Conservation (phyloP, 1,140 invertebrate genomes). For the Apis laboriosa region DNA sequence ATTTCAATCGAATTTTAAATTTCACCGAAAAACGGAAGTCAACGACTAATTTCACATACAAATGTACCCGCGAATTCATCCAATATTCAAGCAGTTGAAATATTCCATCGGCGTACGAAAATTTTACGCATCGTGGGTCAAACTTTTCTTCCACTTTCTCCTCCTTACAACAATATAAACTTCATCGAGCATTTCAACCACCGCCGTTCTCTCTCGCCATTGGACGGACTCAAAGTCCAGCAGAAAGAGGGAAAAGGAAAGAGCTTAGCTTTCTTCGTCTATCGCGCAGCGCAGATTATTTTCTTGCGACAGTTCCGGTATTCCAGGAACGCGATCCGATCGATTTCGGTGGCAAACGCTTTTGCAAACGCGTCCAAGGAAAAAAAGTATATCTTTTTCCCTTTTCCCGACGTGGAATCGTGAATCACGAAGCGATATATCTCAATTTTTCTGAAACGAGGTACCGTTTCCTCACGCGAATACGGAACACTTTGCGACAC, state of each 20-base stretch:
- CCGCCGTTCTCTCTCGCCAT: neutral
- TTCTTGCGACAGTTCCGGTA: conserved; percentile 42
- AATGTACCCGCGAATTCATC: neutral
- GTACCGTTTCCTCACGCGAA: conserved; percentile 24
- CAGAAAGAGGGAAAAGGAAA: neutral
- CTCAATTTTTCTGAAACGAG: neutral
- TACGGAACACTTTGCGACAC: conserved; percentile 31
- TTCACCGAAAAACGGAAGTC: too few relatives aligned
- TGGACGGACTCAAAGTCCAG: too few relatives aligned
- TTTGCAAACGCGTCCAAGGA: neutral
- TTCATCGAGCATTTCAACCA: neutral
- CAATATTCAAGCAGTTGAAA: neutral
- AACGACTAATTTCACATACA: neutral
- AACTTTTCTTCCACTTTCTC: conserved; percentile 44
- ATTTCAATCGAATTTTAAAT: too few relatives aligned
- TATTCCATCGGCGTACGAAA: conserved; percentile 23
- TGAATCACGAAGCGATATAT: conserved; percentile 18
- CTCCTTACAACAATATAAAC: conserved; percentile 21
- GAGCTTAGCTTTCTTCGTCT: conserved; percentile 8
- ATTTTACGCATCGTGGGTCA: conserved; percentile 38
- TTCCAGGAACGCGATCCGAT: conserved; percentile 25
- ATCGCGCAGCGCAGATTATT: neutral
- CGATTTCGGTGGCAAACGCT: conserved; percentile 18
- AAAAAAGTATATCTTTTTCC: neutral
- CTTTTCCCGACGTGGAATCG: neutral